phyloP scores from a whole-genome alignment of 2,797 vertebrate genomes.

The Sebastolobus alascanus region DNA sequence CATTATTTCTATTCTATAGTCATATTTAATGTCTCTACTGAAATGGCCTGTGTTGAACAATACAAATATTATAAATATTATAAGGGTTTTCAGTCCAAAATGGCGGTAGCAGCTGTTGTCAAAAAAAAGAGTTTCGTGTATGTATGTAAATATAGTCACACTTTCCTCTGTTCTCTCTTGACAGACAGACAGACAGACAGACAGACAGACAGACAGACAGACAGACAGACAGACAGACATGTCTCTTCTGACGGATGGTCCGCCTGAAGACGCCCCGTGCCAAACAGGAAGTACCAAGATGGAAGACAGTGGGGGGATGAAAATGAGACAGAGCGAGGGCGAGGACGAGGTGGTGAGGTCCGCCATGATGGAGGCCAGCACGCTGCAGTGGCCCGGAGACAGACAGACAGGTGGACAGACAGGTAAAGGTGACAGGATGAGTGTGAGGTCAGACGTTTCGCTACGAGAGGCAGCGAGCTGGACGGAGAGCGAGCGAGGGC shows the following conservation, averaged over 20 bases:
- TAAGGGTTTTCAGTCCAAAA: too few species aligned
- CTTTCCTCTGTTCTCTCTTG: not conserved
- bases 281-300: not conserved
- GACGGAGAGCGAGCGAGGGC: slow-evolving; percentile 67
- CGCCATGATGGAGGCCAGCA: slow-evolving; percentile 39
- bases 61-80: too few species aligned
- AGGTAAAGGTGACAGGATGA: slow-evolving; percentile 42
- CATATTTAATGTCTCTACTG: too few species aligned
- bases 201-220: not conserved
- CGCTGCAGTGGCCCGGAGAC: slow-evolving; percentile 55
- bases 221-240: not conserved
- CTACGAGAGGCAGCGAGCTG: slow-evolving; percentile 47
- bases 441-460: slow-evolving; percentile 48
- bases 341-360: slow-evolving; percentile 11
- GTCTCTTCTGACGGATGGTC: not conserved
- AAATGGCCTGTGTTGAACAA: too few species aligned
- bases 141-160: not conserved
- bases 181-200: not conserved
- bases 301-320: not conserved
- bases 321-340: not conserved
- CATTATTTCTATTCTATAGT: too few species aligned
- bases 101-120: not conserved
- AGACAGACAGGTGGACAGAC: slow-evolving; percentile 15
- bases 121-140: not conserved
- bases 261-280: not conserved